Evolutionary conservation across 2,113 vertebrate species (phyloP).

Genomic region (Rhinolophus sinicus): DNA sequence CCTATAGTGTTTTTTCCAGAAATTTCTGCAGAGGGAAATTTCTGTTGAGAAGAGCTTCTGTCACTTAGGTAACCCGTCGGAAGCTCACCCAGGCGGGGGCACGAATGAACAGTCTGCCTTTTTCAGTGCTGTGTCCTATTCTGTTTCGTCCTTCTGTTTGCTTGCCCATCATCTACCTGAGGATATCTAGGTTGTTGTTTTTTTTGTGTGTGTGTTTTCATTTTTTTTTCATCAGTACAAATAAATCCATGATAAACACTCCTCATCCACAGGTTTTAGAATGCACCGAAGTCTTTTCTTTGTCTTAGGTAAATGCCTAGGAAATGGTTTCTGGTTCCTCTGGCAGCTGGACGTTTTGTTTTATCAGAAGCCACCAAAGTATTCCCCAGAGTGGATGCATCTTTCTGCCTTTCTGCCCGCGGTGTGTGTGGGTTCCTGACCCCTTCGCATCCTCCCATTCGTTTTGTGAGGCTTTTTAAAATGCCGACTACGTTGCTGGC

Average conservation of each 20-base stretch:
- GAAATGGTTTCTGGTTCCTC: neutral
- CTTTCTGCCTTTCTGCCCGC: neutral
- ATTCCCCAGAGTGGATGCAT: neutral
- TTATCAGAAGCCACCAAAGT: neutral
- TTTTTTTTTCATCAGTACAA: neutral
- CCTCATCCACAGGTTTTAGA: neutral
- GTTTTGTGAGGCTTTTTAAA: accelerated
- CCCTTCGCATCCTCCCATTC: neutral
- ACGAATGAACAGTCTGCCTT: accelerated
- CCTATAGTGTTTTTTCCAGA: neutral
- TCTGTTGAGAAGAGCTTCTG: accelerated
- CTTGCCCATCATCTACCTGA: neutral
- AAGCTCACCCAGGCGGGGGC: neutral
- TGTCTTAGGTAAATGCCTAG: neutral
- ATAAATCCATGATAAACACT: neutral
- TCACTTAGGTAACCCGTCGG: neutral
- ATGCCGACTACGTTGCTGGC: neutral
- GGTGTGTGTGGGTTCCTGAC: accelerated
- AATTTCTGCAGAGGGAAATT: neutral
- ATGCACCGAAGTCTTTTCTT: too few species aligned
- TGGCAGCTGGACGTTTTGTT: neutral
- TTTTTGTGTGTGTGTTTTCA: too few species aligned
- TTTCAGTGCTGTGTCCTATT: neutral
- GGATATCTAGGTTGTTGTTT: too few species aligned
- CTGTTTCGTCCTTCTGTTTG: accelerated